Evolutionary conservation across 2,797 vertebrate genomes (phyloP).

Genomic region (Hippocampus kuda): DNA sequence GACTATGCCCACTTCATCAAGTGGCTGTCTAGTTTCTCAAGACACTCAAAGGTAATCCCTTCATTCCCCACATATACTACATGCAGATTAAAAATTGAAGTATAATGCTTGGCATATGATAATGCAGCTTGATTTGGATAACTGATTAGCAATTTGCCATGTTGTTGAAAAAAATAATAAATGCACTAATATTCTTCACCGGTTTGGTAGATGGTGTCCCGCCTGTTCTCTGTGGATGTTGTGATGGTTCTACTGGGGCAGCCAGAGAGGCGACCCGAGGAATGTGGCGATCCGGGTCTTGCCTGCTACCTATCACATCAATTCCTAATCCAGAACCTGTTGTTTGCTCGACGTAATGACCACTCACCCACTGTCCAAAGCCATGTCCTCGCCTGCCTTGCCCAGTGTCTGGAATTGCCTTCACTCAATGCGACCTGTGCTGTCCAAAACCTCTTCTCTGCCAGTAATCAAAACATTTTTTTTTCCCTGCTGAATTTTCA

Average conservation of each 20-base stretch:
- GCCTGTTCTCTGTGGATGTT: constrained; percentile 86
- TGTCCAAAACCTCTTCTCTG: constrained; percentile 71
- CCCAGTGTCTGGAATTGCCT: constrained; percentile 77
- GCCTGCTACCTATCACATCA: constrained; percentile 71
- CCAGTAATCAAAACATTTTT: constrained; percentile 56
- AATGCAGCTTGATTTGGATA: neutral
- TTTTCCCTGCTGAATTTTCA: neutral
- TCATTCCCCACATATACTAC: neutral
- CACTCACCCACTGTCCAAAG: constrained; percentile 74
- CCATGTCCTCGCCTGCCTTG: constrained; percentile 78
- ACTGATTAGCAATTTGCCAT: neutral
- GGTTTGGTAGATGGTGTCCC: constrained; percentile 65
- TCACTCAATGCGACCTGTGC: constrained; percentile 55
- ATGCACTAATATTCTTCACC: neutral
- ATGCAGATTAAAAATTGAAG: neutral
- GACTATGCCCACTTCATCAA: constrained; percentile 76
- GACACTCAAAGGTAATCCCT: constrained; percentile 65
- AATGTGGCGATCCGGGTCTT: constrained; percentile 53
- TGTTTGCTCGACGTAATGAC: constrained; percentile 79
- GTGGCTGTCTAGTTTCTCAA: constrained; percentile 81
- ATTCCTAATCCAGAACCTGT: constrained; percentile 78
- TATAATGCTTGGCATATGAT: neutral
- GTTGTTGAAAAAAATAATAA: neutral
- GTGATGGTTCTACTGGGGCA: constrained; percentile 77
- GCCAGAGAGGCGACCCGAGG: constrained; percentile 63